Evolutionary conservation across 2,888 invertebrate genomes (phyloP).

Genomic region (Trilocha varians): DNA sequence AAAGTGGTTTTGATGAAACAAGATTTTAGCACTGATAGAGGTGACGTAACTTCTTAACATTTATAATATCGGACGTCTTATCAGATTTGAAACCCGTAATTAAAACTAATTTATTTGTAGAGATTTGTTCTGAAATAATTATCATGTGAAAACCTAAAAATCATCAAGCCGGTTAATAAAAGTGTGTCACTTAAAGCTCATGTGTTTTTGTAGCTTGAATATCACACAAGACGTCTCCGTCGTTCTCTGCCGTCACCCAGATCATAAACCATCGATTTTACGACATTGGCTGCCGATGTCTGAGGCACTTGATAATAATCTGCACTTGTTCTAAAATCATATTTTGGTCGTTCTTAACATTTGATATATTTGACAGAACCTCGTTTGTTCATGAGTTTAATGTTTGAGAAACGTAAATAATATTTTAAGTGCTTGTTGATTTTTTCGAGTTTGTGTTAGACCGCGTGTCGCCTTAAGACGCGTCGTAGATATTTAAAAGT

Average conservation of each 20-base stretch:
- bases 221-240: constrained; percentile 32
- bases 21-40: too few species aligned
- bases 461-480: neutral
- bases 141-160: too few species aligned
- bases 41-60: too few species aligned
- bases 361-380: neutral
- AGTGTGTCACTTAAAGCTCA: constrained; percentile 24
- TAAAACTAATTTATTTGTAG: too few species aligned
- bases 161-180: constrained; percentile 1
- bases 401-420: too few species aligned
- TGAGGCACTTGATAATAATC: constrained; percentile 2
- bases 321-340: constrained; percentile 1
- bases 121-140: too few species aligned
- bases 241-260: constrained; percentile 26
- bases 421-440: neutral
- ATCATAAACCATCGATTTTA: constrained; percentile 36
- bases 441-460: neutral
- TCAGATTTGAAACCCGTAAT: too few species aligned
- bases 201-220: constrained; percentile 24
- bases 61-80: too few species aligned
- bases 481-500: neutral
- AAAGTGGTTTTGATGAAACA: too few species aligned
- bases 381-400: neutral
- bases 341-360: neutral
- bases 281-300: constrained; percentile 14